These are phyloP conservation scores for Mesembrinibis cayennensis DNA, from an alignment of 2,113 vertebrate genomes.

Conservation along the genomic window DNA sequence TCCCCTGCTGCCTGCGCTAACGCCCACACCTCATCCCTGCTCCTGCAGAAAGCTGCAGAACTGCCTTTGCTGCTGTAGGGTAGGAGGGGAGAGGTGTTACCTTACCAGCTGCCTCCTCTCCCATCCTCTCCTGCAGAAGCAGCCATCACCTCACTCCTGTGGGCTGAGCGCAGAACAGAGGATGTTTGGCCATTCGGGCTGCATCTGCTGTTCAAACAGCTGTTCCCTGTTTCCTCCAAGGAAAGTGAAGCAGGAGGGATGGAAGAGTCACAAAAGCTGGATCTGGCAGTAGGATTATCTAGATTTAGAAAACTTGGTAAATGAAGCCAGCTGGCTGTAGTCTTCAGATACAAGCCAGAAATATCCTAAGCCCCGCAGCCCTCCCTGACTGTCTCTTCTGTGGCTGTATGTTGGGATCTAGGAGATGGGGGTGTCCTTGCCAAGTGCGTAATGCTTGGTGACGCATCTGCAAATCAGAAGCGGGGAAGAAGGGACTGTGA, in stretches of 20 bases:
- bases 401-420: slow-evolving; percentile 33
- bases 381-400: slow-evolving; percentile 37
- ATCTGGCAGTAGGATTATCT: slow-evolving; percentile 50
- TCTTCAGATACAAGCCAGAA: slow-evolving; percentile 48
- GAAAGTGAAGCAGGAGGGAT: slow-evolving; percentile 43
- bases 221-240: slow-evolving; percentile 47
- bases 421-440: slow-evolving; percentile 6
- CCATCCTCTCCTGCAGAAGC: slow-evolving; percentile 4
- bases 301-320: slow-evolving; percentile 65
- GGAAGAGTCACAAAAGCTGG: slow-evolving; percentile 60
- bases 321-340: slow-evolving; percentile 61
- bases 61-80: neutral
- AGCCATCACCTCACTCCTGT: neutral
- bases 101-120: neutral
- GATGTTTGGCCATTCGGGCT: neutral
- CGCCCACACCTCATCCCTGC: neutral
- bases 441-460: slow-evolving; percentile 42
- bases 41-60: slow-evolving; percentile 1
- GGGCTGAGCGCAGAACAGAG: neutral
- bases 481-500: neutral
- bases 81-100: slow-evolving; percentile 26
- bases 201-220: slow-evolving; percentile 28
- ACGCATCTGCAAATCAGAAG: neutral
- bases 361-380: slow-evolving; percentile 30
- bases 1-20: neutral